phyloP scores from a whole-genome alignment of 2,797 vertebrate species.

The Trachops cirrhosus region DNA sequence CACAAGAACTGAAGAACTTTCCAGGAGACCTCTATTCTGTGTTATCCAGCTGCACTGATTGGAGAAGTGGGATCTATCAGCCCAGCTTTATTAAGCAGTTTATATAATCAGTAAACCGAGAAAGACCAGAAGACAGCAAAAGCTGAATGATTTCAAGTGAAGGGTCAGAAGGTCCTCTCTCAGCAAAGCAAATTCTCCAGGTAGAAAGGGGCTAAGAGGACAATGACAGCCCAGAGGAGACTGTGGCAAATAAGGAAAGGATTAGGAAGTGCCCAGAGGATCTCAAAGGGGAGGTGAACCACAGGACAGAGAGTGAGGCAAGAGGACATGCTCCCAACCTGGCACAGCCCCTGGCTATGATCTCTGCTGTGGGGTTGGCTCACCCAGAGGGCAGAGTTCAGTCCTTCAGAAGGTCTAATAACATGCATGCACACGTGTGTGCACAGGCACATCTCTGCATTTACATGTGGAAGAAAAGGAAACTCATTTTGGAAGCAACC shows the following conservation, averaged over 20 bases:
- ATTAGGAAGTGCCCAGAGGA: not conserved
- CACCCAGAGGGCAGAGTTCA: not conserved
- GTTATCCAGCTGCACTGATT: not conserved
- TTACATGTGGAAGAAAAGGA: not conserved
- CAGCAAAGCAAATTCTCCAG: not conserved
- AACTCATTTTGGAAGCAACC: conserved; percentile 20
- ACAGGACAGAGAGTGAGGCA: not conserved
- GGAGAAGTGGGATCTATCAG: not conserved
- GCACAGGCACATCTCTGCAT: not conserved
- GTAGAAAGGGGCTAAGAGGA: not conserved
- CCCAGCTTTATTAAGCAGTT: not conserved
- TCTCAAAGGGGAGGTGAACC: not conserved
- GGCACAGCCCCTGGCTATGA: not conserved
- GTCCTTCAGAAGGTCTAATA: not conserved
- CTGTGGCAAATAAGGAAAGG: not conserved
- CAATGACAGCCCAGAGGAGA: not conserved
- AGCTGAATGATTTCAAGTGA: not conserved
- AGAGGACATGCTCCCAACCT: not conserved
- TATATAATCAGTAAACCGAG: not conserved
- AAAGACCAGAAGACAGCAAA: not conserved
- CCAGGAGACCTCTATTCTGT: not conserved
- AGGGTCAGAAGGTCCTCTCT: not conserved
- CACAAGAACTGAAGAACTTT: not conserved
- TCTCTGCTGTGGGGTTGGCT: not conserved
- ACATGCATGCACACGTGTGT: not conserved